Evolutionary conservation across 2,888 invertebrate genomes (phyloP).

Genomic region (Apamea monoglypha): DNA sequence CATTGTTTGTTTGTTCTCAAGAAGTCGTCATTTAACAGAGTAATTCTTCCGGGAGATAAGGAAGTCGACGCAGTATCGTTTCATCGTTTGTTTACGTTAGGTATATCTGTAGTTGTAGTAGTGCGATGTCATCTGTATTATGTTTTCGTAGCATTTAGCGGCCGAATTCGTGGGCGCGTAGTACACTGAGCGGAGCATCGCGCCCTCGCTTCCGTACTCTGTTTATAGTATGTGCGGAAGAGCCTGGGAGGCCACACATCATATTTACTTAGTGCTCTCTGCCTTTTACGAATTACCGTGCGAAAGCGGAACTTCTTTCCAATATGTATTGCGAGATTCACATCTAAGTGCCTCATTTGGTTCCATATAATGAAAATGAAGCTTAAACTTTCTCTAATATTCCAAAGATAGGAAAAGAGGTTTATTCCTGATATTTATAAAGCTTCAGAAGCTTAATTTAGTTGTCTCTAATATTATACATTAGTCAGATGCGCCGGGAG

Average conservation of each 20-base stretch:
- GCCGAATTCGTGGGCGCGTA: conserved; percentile 71
- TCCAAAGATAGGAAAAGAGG: conserved; percentile 36
- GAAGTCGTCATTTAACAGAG: conserved; percentile 71
- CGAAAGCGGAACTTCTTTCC: conserved; percentile 67
- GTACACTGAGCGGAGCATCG: conserved; percentile 70
- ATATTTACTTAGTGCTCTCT: conserved; percentile 78
- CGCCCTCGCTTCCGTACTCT: conserved; percentile 83
- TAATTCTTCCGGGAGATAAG: conserved; percentile 82
- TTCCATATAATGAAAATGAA: conserved; percentile 32
- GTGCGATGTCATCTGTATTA: conserved; percentile 70
- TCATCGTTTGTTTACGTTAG: conserved; percentile 74
- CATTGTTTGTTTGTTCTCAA: conserved; percentile 63
- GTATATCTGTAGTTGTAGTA: conserved; percentile 65
- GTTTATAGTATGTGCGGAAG: conserved; percentile 87
- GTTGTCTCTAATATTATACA: conserved; percentile 74
- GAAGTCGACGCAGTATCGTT: conserved; percentile 75
- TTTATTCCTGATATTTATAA: conserved; percentile 46
- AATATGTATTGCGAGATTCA: conserved; percentile 32
- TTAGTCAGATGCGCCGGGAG: conserved; percentile 77
- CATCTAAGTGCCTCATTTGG: conserved; percentile 29
- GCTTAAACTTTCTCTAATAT: conserved; percentile 42
- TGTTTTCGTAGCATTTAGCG: conserved; percentile 65
- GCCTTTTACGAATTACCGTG: conserved; percentile 71
- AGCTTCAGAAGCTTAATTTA: conserved; percentile 33
- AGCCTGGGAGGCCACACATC: conserved; percentile 80